Conservation (phyloP, 2,113 vertebrate species). For the Fregetta grallaria region DNA sequence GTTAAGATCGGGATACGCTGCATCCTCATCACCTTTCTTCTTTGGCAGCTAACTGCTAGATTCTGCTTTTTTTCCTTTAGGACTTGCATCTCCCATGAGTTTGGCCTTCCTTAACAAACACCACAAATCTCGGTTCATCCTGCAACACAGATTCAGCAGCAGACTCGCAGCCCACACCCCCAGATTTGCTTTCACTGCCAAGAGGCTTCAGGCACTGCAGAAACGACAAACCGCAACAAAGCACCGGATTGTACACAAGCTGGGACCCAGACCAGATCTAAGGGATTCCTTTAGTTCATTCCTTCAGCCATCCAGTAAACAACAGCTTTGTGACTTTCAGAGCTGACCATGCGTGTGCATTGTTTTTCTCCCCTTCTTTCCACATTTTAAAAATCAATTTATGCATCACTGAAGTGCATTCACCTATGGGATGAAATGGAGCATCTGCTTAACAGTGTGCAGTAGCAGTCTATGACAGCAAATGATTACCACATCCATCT, state of each 20-base stretch:
- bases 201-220: neutral
- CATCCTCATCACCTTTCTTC: neutral
- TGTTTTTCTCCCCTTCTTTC: neutral
- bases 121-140: neutral
- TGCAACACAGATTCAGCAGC: neutral
- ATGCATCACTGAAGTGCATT: neutral
- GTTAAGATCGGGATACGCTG: neutral
- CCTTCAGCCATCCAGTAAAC: neutral
- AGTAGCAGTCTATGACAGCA: neutral
- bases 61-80: neutral
- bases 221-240: neutral
- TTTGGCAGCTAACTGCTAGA: neutral
- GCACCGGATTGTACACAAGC: neutral
- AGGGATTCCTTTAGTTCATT: neutral
- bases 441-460: conserved; percentile 1
- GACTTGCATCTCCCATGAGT: neutral
- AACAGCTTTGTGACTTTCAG: neutral
- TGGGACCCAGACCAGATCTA: neutral
- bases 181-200: neutral
- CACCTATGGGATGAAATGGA: neutral
- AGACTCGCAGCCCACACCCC: neutral
- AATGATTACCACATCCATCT: neutral
- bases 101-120: neutral
- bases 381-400: conserved; percentile 8
- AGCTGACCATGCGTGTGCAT: neutral